Conservation (phyloP, 2,888 invertebrate genomes). For the Steinernema hermaphroditum region DNA sequence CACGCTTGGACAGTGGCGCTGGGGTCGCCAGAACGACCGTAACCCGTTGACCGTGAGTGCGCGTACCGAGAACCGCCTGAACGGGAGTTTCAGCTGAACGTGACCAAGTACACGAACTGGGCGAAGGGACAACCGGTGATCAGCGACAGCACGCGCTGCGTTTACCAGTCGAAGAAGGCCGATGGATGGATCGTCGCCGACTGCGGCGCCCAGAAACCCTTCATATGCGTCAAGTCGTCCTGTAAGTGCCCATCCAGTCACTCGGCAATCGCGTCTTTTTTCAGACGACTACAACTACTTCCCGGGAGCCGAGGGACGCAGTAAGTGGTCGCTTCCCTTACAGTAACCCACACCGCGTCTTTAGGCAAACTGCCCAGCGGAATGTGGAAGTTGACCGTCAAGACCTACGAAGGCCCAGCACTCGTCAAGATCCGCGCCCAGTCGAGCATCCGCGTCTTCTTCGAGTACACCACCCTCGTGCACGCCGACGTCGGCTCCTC, state of each 20-base stretch:
- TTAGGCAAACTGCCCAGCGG: constrained; percentile 49
- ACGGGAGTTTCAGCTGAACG: constrained; percentile 1
- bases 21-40: background rate
- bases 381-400: constrained; percentile 47
- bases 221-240: constrained; percentile 45
- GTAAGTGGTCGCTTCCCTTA: constrained; percentile 36
- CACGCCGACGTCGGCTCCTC: background rate
- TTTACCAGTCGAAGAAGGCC: constrained; percentile 35
- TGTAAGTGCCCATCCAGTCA: constrained; percentile 32
- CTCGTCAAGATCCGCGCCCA: constrained; percentile 51
- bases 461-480: background rate
- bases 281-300: constrained; percentile 45
- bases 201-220: constrained; percentile 34
- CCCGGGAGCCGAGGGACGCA: constrained; percentile 43
- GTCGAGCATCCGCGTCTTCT: constrained; percentile 43
- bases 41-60: background rate
- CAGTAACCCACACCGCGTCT: constrained; percentile 16
- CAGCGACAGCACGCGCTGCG: constrained; percentile 41
- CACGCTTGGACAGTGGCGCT: background rate
- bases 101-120: constrained; percentile 46
- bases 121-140: constrained; percentile 41
- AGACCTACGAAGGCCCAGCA: constrained; percentile 45
- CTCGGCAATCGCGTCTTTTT: background rate
- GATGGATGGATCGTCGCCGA: constrained; percentile 31
- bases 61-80: background rate